Percentiles rank a stretch among this genome's conserved stretches.
Evolutionary conservation across 2,888 invertebrate genomes (phyloP).

Genomic region (Thysanoteuthis rhombus): DNA sequence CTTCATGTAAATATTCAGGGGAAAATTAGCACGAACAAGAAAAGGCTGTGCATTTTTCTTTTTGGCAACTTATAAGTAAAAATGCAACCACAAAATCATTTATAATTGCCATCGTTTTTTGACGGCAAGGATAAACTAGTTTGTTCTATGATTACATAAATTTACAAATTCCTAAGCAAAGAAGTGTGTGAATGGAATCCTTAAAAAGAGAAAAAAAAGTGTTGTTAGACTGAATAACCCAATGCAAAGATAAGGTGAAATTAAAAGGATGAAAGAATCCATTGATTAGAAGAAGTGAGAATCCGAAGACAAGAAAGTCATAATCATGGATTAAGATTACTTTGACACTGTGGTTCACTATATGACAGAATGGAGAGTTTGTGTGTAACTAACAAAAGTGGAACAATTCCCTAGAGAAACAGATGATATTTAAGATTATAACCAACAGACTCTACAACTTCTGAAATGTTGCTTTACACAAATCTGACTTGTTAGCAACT

Average conservation of each 20-base stretch:
- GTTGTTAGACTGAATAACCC: not conserved
- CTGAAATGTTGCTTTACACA: not conserved
- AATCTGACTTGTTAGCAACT: not conserved
- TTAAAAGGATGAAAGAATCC: not conserved
- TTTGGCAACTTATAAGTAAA: too few species aligned
- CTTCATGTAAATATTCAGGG: too few species aligned
- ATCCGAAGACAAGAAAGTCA: not conserved
- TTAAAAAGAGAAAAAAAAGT: not conserved
- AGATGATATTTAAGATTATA: not conserved
- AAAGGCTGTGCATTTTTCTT: too few species aligned
- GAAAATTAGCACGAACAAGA: too few species aligned
- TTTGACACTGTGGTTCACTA: not conserved
- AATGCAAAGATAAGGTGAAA: not conserved
- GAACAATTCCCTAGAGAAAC: not conserved
- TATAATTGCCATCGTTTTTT: too few species aligned
- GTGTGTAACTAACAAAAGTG: not conserved
- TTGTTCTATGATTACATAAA: too few species aligned
- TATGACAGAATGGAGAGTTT: not conserved
- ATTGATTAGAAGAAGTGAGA: not conserved
- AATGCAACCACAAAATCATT: too few species aligned
- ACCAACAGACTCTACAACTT: not conserved
- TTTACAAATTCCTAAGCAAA: too few species aligned
- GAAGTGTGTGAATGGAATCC: too few species aligned
- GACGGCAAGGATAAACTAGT: too few species aligned
- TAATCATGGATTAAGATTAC: not conserved